Percentiles rank a stretch among this genome's conserved stretches.
Evolutionary conservation across 2,797 vertebrate species (phyloP).

Genomic region (Chrysocyon brachyurus): DNA sequence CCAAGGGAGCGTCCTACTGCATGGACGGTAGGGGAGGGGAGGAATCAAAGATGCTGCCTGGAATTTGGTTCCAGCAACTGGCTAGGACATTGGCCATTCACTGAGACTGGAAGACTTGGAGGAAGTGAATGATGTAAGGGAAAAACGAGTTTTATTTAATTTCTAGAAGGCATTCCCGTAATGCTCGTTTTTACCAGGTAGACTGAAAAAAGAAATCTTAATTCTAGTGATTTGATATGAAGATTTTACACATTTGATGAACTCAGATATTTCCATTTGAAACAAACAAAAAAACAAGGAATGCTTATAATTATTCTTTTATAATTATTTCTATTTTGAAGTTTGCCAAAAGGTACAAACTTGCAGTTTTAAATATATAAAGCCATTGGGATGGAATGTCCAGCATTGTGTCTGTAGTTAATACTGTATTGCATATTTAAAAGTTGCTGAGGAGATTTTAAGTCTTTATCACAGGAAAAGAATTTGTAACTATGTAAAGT

Average conservation of each 20-base stretch:
- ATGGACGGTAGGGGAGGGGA: not conserved
- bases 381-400: not conserved
- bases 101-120: not conserved
- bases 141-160: not conserved
- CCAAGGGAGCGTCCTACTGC: not conserved
- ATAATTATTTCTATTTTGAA: not conserved
- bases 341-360: not conserved
- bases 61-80: not conserved
- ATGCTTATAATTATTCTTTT: not conserved
- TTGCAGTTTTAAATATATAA: not conserved
- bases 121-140: not conserved
- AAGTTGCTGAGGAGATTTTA: not conserved
- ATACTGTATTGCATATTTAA: not conserved
- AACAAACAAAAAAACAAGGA: not conserved
- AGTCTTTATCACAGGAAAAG: not conserved
- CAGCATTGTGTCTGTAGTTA: not conserved
- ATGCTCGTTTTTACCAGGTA: not conserved
- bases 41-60: not conserved
- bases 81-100: not conserved
- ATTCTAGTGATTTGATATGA: not conserved
- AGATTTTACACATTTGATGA: slow-evolving; percentile 16
- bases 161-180: not conserved
- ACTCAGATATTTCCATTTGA: slow-evolving; percentile 49
- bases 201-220: not conserved
- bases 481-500: not conserved